Evolutionary conservation across 2,888 invertebrate genomes (phyloP).

Genomic region (Eilema sororculum): DNA sequence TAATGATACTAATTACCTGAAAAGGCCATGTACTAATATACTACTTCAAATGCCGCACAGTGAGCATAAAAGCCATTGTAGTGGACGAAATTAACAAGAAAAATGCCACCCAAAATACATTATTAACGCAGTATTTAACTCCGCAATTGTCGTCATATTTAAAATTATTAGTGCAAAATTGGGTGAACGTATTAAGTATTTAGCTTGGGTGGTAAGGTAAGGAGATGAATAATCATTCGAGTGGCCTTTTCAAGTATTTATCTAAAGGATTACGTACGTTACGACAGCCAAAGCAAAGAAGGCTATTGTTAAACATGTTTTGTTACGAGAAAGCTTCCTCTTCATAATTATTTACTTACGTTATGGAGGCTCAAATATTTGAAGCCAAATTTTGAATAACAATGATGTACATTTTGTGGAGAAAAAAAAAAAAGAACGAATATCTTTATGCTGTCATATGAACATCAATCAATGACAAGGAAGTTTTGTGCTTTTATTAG

Average conservation of each 20-base stretch:
- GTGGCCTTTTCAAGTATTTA: slow-evolving; percentile 73
- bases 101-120: slow-evolving; percentile 67
- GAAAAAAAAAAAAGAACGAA: slow-evolving; percentile 21
- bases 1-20: slow-evolving; percentile 39
- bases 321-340: slow-evolving; percentile 60
- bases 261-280: slow-evolving; percentile 81
- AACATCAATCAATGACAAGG: slow-evolving; percentile 22
- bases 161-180: slow-evolving; percentile 59
- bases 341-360: slow-evolving; percentile 48
- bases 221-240: slow-evolving; percentile 56
- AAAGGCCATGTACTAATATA: slow-evolving; percentile 29
- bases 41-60: slow-evolving; percentile 49
- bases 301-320: slow-evolving; percentile 65
- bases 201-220: slow-evolving; percentile 71
- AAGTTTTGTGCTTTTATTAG: slow-evolving; percentile 11
- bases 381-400: slow-evolving; percentile 39
- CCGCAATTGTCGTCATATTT: slow-evolving; percentile 49
- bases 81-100: slow-evolving; percentile 48
- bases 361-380: slow-evolving; percentile 44
- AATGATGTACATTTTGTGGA: slow-evolving; percentile 22
- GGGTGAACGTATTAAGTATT: slow-evolving; percentile 50
- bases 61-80: slow-evolving; percentile 31
- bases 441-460: slow-evolving; percentile 16
- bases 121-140: slow-evolving; percentile 54
- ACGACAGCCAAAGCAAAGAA: slow-evolving; percentile 57